Conservation (phyloP, 2,797 vertebrate genomes). For the Ataeniobius toweri region DNA sequence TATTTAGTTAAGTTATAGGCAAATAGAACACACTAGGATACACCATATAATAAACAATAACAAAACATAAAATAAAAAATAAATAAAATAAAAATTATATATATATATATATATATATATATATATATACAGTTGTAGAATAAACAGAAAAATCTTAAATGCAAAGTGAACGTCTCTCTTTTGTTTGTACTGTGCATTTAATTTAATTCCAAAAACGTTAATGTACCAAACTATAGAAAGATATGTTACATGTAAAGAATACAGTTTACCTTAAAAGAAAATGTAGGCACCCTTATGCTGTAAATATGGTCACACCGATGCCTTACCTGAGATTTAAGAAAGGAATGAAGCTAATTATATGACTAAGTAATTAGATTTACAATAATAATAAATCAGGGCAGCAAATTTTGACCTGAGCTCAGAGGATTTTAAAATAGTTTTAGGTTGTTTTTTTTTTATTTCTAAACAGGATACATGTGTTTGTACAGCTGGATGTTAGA, state of each 20-base stretch:
- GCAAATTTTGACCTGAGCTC: neutral
- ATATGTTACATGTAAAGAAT: no score
- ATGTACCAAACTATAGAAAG: neutral
- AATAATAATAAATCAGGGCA: neutral
- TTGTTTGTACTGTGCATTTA: neutral
- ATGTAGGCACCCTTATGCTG: neutral
- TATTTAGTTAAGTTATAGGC: no score
- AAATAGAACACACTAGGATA: no score
- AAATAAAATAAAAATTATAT: no score
- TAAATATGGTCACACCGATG: neutral
- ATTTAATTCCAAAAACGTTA: neutral
- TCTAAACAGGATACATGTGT: neutral
- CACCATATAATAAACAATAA: no score
- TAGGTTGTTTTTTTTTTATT: neutral
- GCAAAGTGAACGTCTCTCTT: neutral
- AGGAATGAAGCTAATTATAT: neutral
- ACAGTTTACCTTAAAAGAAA: neutral
- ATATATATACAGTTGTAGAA: no score
- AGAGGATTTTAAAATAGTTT: neutral
- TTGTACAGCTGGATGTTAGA: slow-evolving; percentile 30
- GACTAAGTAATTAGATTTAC: neutral
- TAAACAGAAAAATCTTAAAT: neutral
- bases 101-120: no score
- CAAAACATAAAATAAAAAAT: no score
- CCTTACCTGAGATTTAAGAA: neutral